Conservation (phyloP, 2,797 vertebrate genomes). For the Petrocephalus sullivani region DNA sequence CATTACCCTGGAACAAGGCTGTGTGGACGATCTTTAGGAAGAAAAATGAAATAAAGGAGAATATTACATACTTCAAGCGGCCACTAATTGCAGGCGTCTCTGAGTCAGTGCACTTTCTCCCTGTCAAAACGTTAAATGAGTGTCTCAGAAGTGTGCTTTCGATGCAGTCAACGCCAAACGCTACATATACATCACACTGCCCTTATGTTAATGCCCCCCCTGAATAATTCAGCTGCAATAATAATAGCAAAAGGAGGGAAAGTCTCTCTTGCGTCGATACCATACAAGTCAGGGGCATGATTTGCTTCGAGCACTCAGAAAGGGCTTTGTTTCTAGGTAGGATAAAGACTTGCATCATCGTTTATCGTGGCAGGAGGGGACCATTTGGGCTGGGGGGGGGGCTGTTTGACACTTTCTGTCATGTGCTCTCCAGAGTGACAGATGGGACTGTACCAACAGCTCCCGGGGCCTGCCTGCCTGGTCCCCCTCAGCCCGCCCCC, state of each 20-base stretch:
- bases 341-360: constrained; percentile 51
- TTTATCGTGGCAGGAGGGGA: constrained; percentile 42
- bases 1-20: constrained; percentile 35
- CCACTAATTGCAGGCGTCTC: constrained; percentile 66
- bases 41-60: constrained; percentile 26
- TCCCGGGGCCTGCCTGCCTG: constrained; percentile 32
- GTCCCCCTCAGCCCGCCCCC: constrained; percentile 22
- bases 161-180: constrained; percentile 59
- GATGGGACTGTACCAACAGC: not conserved
- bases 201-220: constrained; percentile 67
- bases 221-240: constrained; percentile 76
- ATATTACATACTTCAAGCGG: constrained; percentile 44
- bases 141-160: constrained; percentile 61
- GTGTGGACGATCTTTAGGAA: constrained; percentile 45
- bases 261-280: constrained; percentile 61
- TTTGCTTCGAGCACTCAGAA: constrained; percentile 64
- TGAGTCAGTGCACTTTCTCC: constrained; percentile 50
- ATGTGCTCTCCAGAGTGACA: constrained; percentile 46
- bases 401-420: constrained; percentile 45
- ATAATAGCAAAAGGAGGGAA: constrained; percentile 66
- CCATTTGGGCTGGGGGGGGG: constrained; percentile 26
- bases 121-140: constrained; percentile 57
- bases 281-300: constrained; percentile 63
- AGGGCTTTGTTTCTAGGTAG: constrained; percentile 35
- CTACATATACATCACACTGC: constrained; percentile 70